These are phyloP conservation scores for Polymixis flavicincta DNA, from an alignment of 2,888 invertebrate genomes.

Conservation along the genomic window DNA sequence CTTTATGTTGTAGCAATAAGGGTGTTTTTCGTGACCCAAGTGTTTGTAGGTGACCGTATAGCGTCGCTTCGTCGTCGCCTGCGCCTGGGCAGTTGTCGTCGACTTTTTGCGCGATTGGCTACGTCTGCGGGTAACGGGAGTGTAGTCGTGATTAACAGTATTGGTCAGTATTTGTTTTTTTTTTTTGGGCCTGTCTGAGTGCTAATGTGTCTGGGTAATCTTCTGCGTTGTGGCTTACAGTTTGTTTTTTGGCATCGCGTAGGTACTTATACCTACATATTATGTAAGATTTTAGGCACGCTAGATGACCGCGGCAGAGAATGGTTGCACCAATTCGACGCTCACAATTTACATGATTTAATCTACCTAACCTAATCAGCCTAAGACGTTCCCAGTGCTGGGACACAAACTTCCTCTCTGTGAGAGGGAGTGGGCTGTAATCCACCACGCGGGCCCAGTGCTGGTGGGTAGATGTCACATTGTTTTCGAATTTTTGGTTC, in stretches of 20 bases:
- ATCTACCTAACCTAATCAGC: not conserved
- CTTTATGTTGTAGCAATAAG: not conserved
- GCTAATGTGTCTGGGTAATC: not conserved
- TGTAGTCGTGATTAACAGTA: constrained; percentile 6
- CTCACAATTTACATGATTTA: not conserved
- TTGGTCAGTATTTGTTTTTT: constrained; percentile 13
- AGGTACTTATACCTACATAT: not conserved
- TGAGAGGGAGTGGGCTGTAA: not conserved
- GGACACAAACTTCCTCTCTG: not conserved
- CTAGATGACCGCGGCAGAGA: not conserved
- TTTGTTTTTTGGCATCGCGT: not conserved
- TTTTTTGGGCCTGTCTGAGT: constrained; percentile 18
- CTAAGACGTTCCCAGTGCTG: too few species aligned
- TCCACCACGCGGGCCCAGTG: not conserved
- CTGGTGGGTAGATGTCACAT: too few species aligned
- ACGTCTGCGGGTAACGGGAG: constrained; percentile 57
- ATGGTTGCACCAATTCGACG: not conserved
- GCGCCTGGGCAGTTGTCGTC: constrained; percentile 30
- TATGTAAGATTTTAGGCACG: not conserved
- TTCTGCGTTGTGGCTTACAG: not conserved
- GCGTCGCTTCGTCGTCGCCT: not conserved
- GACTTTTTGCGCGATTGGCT: constrained; percentile 56
- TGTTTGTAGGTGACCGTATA: not conserved
- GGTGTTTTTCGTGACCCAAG: not conserved
- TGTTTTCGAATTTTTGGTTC: too few species aligned